Percentiles rank a stretch among this genome's conserved stretches.
These are phyloP conservation scores for Macrostomum lignano DNA, from an alignment of 1,140 invertebrate genomes.

Conservation along the genomic window DNA sequence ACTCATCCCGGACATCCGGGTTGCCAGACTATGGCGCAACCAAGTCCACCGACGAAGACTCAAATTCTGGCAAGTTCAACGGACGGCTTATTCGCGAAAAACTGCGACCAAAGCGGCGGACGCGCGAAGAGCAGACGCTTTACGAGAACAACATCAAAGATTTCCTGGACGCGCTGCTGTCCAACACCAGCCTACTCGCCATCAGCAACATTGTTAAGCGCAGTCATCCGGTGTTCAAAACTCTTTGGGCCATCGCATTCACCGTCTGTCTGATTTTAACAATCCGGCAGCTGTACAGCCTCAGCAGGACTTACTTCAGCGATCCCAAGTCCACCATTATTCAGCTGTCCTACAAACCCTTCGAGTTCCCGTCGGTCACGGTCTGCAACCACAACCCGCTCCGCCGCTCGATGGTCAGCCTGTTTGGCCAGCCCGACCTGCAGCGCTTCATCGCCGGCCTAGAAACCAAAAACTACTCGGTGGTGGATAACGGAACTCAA, in stretches of 20 bases:
- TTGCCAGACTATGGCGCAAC: too few species aligned
- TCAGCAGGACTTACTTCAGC: not conserved
- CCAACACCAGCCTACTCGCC: not conserved
- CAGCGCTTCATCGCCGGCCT: not conserved
- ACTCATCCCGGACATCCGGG: too few species aligned
- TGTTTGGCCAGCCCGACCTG: not conserved
- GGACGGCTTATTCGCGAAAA: too few species aligned
- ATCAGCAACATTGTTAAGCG: slow-evolving; percentile 2
- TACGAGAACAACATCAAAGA: too few species aligned
- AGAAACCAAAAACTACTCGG: not conserved
- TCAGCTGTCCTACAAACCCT: slow-evolving; percentile 1
- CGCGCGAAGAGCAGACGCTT: too few species aligned
- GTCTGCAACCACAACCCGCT: slow-evolving; percentile 25
- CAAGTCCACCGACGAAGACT: too few species aligned
- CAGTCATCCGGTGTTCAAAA: slow-evolving; percentile 1
- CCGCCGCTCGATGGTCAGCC: slow-evolving; percentile 7
- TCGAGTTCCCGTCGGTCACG: slow-evolving; percentile 24
- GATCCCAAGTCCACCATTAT: not conserved
- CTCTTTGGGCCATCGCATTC: not conserved
- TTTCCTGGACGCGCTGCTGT: too few species aligned
- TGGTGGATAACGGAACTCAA: not conserved
- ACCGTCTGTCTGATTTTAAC: not conserved
- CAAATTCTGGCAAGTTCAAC: too few species aligned
- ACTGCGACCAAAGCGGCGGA: too few species aligned
- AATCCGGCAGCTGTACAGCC: not conserved